A percentile compares a stretch with the other conserved stretches of the same genome.
Conservation (phyloP, 2,797 vertebrate genomes). For the Hippocampus kuda region DNA sequence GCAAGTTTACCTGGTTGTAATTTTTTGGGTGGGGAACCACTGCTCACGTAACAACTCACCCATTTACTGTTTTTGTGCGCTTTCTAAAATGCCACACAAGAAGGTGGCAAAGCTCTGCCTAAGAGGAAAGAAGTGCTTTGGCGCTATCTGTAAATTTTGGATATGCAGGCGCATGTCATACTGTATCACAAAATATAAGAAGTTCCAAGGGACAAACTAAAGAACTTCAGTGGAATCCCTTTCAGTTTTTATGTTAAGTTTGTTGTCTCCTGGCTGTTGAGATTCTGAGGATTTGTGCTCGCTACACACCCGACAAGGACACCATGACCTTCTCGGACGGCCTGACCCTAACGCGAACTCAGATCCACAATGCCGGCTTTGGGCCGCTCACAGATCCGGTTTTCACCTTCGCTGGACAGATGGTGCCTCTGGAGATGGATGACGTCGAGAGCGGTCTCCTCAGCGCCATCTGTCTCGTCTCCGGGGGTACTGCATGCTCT, state of each 20-base stretch:
- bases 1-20: no score
- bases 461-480: slow-evolving; percentile 94
- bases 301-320: slow-evolving; percentile 91
- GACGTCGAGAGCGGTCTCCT: slow-evolving; percentile 93
- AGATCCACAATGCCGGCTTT: slow-evolving; percentile 96
- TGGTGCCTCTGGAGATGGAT: slow-evolving; percentile 93
- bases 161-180: no score
- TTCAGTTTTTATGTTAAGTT: neutral
- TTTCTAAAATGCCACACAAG: no score
- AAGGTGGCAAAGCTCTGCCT: no score
- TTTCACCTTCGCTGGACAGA: slow-evolving; percentile 90
- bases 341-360: slow-evolving; percentile 87
- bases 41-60: no score
- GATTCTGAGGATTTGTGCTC: slow-evolving; percentile 92
- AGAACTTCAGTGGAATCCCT: neutral
- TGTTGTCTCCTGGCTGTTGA: slow-evolving; percentile 27
- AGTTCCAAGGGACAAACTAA: neutral
- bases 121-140: no score
- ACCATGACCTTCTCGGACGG: slow-evolving; percentile 96
- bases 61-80: no score
- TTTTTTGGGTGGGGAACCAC: no score
- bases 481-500: slow-evolving; percentile 73
- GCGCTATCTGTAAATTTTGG: no score
- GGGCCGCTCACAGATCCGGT: slow-evolving; percentile 89
- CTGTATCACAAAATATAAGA: no score